phyloP scores from a whole-genome alignment of 2,888 invertebrate species.

The Listrodromus nycthemerus region DNA sequence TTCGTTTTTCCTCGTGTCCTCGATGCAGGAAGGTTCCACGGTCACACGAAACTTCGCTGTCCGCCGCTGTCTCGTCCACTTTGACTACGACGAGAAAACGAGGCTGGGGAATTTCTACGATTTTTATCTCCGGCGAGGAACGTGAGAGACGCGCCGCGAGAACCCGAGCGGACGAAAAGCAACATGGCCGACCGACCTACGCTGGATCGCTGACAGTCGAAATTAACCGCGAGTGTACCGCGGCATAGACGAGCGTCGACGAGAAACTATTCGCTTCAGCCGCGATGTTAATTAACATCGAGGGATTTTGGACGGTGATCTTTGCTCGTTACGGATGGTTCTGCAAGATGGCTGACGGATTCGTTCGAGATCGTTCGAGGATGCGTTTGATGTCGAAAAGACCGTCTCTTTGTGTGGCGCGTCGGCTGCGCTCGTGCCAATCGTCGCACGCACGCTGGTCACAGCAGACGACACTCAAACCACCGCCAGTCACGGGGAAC shows the following conservation, averaged over 20 bases:
- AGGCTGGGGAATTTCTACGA: constrained; percentile 54
- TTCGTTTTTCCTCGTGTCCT: constrained; percentile 22
- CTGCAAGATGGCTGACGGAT: neutral
- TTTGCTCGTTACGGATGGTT: too few relatives aligned
- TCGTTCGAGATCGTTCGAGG: neutral
- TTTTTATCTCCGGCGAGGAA: constrained; percentile 54
- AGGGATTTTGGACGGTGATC: too few relatives aligned
- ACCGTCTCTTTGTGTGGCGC: neutral
- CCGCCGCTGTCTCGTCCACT: neutral
- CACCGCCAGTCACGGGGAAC: neutral
- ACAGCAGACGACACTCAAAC: neutral
- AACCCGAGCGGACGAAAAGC: neutral
- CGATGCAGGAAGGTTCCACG: neutral
- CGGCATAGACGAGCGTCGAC: too few relatives aligned
- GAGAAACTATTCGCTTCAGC: too few relatives aligned
- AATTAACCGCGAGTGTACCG: too few relatives aligned
- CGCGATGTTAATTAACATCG: too few relatives aligned
- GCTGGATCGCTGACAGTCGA: too few relatives aligned
- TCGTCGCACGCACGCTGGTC: neutral
- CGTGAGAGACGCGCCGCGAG: neutral
- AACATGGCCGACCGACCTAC: neutral
- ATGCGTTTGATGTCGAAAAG: neutral
- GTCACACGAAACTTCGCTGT: constrained; percentile 44
- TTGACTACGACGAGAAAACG: constrained; percentile 16
- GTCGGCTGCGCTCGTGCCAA: neutral